Percentiles rank a stretch among this genome's conserved stretches.
Conservation (phyloP, 2,797 vertebrate genomes). For the Xerus rutilus region DNA sequence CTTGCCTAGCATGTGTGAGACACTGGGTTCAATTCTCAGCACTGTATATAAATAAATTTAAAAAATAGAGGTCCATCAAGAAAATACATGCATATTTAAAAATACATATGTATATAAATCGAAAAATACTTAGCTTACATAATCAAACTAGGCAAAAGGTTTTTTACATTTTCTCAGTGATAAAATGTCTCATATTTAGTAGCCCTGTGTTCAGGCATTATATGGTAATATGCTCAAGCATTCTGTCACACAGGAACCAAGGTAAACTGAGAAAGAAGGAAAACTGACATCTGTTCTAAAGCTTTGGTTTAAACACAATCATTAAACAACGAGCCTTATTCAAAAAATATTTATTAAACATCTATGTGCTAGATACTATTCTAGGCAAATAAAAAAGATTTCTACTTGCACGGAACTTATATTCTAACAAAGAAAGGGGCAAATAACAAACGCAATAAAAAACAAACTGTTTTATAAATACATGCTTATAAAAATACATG, state of each 20-base stretch:
- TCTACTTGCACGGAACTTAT: background rate
- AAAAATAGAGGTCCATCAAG: too few relatives aligned
- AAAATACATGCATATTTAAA: background rate
- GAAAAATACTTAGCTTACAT: conserved; percentile 4
- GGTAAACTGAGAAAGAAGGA: background rate
- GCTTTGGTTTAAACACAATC: conserved; percentile 18
- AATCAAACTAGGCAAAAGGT: background rate
- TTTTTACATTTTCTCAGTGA: background rate
- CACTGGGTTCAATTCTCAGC: too few relatives aligned
- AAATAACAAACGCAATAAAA: background rate
- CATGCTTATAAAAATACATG: background rate
- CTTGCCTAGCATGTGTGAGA: too few relatives aligned
- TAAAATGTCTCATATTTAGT: background rate
- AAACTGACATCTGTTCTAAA: background rate
- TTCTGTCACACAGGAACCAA: background rate
- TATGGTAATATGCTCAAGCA: background rate
- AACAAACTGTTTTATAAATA: conserved; percentile 16
- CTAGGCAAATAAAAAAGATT: background rate
- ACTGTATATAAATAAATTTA: too few relatives aligned
- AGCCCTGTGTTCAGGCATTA: background rate
- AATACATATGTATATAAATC: background rate
- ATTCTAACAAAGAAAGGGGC: background rate
- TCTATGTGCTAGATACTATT: background rate
- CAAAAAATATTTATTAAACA: background rate
- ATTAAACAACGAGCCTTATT: conserved; percentile 8